These are phyloP conservation scores for Delphinapterus leucas DNA, from an alignment of 2,113 vertebrate genomes.

Conservation along the genomic window DNA sequence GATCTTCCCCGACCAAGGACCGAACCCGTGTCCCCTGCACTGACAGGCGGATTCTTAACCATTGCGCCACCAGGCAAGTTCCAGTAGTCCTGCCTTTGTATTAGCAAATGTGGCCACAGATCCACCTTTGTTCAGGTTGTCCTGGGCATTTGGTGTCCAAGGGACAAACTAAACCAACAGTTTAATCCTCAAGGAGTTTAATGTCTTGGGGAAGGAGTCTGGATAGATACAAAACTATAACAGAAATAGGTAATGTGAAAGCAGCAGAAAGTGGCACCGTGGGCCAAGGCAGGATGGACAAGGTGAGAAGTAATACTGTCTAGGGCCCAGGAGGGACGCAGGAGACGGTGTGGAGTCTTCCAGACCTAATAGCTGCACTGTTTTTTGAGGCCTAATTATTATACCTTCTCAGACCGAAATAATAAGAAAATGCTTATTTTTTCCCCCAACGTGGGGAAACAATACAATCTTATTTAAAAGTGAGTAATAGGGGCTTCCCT, in stretches of 20 bases:
- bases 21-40: no score
- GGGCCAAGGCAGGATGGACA: rapidly evolving
- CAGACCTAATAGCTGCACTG: background rate
- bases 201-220: background rate
- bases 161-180: background rate
- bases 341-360: background rate
- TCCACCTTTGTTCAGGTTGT: background rate
- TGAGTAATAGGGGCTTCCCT: background rate
- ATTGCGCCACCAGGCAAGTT: no score
- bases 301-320: no score
- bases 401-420: background rate
- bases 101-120: background rate
- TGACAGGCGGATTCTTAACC: no score
- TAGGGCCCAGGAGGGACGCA: background rate
- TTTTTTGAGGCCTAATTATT: background rate
- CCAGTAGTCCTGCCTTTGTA: background rate
- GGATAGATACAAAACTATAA: background rate
- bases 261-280: rapidly evolving
- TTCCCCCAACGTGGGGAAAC: background rate
- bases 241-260: background rate
- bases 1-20: no score
- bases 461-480: background rate
- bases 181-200: background rate
- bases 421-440: background rate
- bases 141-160: background rate